Conservation (phyloP, 2,113 vertebrate genomes). For the Procavia capensis region DNA sequence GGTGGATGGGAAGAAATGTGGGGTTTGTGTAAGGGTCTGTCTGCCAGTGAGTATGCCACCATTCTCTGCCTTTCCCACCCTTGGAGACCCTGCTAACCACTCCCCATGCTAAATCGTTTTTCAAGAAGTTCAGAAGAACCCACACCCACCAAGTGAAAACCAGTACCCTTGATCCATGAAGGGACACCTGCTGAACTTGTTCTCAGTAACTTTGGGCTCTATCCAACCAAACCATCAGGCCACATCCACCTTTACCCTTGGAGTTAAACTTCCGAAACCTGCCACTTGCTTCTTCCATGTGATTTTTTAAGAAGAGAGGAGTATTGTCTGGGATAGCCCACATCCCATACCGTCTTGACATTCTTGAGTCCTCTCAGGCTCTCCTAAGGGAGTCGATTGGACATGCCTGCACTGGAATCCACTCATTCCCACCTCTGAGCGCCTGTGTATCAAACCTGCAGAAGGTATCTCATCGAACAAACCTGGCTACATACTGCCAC, state of each 20-base stretch:
- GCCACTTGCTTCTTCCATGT: neutral
- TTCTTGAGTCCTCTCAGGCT: neutral
- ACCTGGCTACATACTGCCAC: neutral
- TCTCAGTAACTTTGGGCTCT: neutral
- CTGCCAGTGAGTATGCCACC: accelerated
- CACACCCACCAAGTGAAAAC: neutral
- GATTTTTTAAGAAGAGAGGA: neutral
- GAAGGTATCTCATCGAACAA: neutral
- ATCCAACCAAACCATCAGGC: neutral
- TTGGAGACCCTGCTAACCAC: neutral
- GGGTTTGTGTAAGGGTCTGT: neutral
- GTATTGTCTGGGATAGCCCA: neutral
- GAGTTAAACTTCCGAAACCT: neutral
- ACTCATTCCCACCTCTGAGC: neutral
- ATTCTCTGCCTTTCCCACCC: neutral
- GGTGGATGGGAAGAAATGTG: accelerated
- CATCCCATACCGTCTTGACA: neutral
- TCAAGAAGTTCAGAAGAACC: neutral
- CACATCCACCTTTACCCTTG: neutral
- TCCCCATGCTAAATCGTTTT: neutral
- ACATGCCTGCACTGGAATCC: neutral
- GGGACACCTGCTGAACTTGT: neutral
- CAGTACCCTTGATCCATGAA: neutral
- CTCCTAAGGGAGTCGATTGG: neutral
- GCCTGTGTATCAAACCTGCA: accelerated